Evolutionary conservation across 64 coral and sea anemone genomes (phyloP).

Genomic region (Montipora foliosa): DNA sequence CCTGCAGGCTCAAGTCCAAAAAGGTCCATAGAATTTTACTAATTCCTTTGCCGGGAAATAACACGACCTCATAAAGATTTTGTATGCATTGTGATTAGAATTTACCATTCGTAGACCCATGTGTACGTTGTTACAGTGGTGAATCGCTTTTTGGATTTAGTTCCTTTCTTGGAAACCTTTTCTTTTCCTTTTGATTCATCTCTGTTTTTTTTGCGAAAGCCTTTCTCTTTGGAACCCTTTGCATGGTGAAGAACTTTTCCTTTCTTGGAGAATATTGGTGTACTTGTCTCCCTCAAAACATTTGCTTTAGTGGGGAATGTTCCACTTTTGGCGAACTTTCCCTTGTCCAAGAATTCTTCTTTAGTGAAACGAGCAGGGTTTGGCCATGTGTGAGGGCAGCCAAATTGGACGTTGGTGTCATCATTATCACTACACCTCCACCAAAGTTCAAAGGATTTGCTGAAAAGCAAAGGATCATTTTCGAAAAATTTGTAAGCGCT

Average conservation of each 20-base stretch:
- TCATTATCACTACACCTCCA: conserved; percentile 24
- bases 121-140: conserved; percentile 27
- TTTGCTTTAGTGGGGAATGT: not conserved
- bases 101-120: conserved; percentile 36
- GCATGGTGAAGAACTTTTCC: not conserved
- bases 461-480: conserved; percentile 59
- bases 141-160: not conserved
- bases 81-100: too few species aligned
- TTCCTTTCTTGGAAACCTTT: not conserved
- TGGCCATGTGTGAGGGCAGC: conserved; percentile 19
- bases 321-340: not conserved
- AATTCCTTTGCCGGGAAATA: too few species aligned
- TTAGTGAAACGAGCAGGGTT: not conserved
- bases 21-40: too few species aligned
- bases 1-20: too few species aligned
- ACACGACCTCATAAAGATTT: too few species aligned
- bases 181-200: not conserved
- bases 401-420: not conserved
- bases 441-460: conserved; percentile 52
- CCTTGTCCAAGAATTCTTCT: not conserved
- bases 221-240: not conserved
- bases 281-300: not conserved
- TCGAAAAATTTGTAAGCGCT: conserved; percentile 69
- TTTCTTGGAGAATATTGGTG: not conserved
- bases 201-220: not conserved